Evolutionary conservation across 2,888 invertebrate species (phyloP), one percentile per base, ranked within the genome.

Genomic region (Phorcus lineatus): DNA sequence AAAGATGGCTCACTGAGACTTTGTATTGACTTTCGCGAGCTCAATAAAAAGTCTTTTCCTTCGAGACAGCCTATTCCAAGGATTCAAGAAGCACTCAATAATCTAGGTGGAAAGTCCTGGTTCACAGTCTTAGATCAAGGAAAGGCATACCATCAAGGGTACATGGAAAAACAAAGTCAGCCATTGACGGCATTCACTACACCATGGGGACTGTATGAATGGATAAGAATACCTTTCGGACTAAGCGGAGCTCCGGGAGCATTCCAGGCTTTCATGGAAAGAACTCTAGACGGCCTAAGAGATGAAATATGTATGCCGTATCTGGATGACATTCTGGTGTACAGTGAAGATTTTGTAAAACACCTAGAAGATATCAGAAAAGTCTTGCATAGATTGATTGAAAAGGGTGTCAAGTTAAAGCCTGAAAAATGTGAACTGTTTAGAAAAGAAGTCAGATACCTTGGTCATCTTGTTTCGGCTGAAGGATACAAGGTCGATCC

Each of bases 101-200:
- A 24, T 4, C 9, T 22, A 19, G 66, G 24, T 19, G n/a, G 66
- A 16, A 19, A 24, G 7, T 22, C 0, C 3, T 66, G 81, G 82
- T 85, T 85, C 57, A 57, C 67, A 2, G 52, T 75, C 4, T 53
- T 82, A 9, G 85, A 83, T 28, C 80, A 80, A 53, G 80, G 77
- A 3, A 77, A 77, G n/a, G 85, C 80, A 7, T 83, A 83, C 74
- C 81, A 81, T 28, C 85, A 83, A 53, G 80, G 81, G 6, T 80
- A 80, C 52, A 77, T 85, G 47, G 16, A 19, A 13, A 80, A 81
- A 36, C 17, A 78, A 9, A 76, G 79, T 75, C 40, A 40, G 53
- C 74, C 22, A 9, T 70, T 80, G 9, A 85, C 84, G 9, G 83
- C 85, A n/a, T 84, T 85, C 54, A 77, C 80, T 11, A 83, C 79